Evolutionary conservation across 2,888 invertebrate species (phyloP), one percentile per base, ranked within the genome.

Genomic region (Formica aserva): DNA sequence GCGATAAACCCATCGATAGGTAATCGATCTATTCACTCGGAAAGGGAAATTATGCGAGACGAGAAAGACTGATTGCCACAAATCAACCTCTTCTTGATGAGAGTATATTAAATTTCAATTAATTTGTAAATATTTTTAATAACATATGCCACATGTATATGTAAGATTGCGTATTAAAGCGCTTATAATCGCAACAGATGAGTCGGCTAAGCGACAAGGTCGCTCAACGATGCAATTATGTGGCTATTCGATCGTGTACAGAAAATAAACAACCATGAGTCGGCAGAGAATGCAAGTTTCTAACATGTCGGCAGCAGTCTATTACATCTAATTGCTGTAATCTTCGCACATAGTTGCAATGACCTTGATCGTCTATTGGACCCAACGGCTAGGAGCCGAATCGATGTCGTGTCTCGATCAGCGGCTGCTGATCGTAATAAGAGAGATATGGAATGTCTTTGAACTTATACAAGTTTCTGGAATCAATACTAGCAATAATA

Each of bases 181-280:
- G 3, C 32, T 57, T 62, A 11, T 32, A 22, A 62, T 26, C n/a
- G 15, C 13, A 15, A 66, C 45, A 55, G 29, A 48, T 11, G 32
- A 81, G 57, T 45, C 72, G 62, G 45, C 76, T 83, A 87, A 85
- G 83, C 74, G 72, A 52, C 75, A 90, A 84, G 82, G 83, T 74
- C 84, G 63, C 55, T 41, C 57, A 38, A 81, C 74, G 38, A 11
- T 65, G 22, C 76, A 76, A 63, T 6, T 45, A 32, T 62, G 41
- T n/a, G 3, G 18, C n/a, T 35, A 35, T 62, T 66, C 11, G 32
- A 29, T 32, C 11, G 18, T 75, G 45, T 29, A 45, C 52, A 69
- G 48, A 45, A 86, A 76, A 35, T 67, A 85, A 78, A 80, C 29
- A 66, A 74, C 52, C 22, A 83, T 81, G 84, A 85, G 65, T 84